A percentile compares a stretch with the other conserved stretches of the same genome.
phyloP scores from a whole-genome alignment of 2,888 invertebrate species.

The Meiosimyza decipiens region DNA sequence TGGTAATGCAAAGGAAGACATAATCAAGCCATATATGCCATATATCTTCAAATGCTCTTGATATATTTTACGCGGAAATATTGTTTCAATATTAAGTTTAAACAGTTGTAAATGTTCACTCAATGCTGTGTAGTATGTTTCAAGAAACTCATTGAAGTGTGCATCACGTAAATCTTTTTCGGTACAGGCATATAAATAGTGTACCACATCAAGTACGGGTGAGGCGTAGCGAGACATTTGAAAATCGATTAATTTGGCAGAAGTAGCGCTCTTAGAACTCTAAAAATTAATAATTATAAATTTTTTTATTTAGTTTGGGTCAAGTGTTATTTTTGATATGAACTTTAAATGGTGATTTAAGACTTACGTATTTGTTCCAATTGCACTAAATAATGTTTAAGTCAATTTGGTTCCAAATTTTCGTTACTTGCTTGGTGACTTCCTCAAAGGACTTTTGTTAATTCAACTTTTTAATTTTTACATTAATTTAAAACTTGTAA shows the following conservation, averaged over 20 bases:
- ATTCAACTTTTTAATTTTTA: no score
- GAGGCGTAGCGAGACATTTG: slow-evolving; percentile 61
- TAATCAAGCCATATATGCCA: slow-evolving; percentile 58
- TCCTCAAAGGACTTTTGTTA: no score
- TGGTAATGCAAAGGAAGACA: slow-evolving; percentile 57
- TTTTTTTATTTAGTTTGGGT: no score
- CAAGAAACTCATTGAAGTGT: slow-evolving; percentile 55
- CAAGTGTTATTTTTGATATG: no score
- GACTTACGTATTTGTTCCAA: no score
- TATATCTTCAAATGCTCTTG: slow-evolving; percentile 53
- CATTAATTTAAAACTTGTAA: no score
- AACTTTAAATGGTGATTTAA: no score
- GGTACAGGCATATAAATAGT: slow-evolving; percentile 59
- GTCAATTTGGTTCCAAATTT: no score
- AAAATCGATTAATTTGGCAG: slow-evolving; percentile 60
- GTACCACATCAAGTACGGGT: slow-evolving; percentile 58
- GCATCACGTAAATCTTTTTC: slow-evolving; percentile 55
- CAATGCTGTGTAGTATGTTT: slow-evolving; percentile 53
- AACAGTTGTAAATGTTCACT: slow-evolving; percentile 47
- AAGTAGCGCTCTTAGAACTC: slow-evolving; percentile 44
- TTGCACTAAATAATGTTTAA: no score
- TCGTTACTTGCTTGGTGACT: no score
- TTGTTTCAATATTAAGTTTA: slow-evolving; percentile 45
- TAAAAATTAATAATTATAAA: background rate
- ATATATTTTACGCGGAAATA: slow-evolving; percentile 53